Percentiles rank a stretch among this genome's conserved stretches.
Conservation (phyloP, 92 coral and sea anemone species). For the Phymanthus crucifer region DNA sequence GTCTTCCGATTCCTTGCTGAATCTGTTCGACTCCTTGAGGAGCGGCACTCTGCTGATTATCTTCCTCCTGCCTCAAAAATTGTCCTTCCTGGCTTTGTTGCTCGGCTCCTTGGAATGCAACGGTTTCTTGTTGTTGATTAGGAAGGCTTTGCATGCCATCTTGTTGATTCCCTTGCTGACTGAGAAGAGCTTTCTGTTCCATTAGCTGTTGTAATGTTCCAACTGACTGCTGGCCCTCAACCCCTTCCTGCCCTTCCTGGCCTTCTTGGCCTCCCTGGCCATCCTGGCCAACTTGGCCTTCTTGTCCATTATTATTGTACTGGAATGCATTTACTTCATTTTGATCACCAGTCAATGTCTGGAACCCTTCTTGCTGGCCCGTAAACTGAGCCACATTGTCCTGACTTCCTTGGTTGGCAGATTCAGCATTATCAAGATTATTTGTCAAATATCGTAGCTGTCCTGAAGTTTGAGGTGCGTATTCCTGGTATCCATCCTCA, state of each 20-base stretch:
- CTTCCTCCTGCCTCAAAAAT: constrained; percentile 6
- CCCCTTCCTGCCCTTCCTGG: constrained; percentile 19
- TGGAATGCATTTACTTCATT: not conserved
- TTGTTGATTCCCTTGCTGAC: constrained; percentile 48
- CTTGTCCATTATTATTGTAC: not conserved
- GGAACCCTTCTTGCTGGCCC: constrained; percentile 15
- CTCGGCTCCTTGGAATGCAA: constrained; percentile 23
- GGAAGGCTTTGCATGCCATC: constrained; percentile 20
- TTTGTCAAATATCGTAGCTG: not conserved
- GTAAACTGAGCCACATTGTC: constrained; percentile 4
- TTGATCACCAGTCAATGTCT: constrained; percentile 8
- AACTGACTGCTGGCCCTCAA: constrained; percentile 37
- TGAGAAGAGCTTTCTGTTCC: constrained; percentile 43
- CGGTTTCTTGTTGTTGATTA: constrained; percentile 20
- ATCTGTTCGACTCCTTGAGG: constrained; percentile 25
- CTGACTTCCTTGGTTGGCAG: not conserved
- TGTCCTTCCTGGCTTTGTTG: constrained; percentile 31
- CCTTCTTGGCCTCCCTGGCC: too few relatives aligned
- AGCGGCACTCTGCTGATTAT: constrained; percentile 25
- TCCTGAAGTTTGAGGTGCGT: not conserved
- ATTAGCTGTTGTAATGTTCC: constrained; percentile 47
- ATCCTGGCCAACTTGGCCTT: constrained; percentile 29
- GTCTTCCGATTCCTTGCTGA: constrained; percentile 26
- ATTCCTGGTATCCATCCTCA: not conserved
- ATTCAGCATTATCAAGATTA: not conserved